Evolutionary conservation across 2,113 vertebrate species (phyloP).

Genomic region (Hassar affinis): DNA sequence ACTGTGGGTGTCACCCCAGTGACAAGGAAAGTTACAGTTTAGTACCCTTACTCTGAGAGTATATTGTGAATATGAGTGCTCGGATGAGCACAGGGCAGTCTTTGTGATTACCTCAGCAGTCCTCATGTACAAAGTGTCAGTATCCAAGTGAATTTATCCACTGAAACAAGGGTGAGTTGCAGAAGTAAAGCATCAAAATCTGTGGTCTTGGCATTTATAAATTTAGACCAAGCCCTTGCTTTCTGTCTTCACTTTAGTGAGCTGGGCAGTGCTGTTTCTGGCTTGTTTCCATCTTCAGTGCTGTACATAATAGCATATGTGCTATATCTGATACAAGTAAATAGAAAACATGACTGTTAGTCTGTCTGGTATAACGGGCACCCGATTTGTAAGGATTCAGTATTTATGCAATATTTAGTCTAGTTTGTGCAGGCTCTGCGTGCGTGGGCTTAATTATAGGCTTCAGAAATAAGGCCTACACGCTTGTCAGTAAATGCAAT

Average conservation of each 20-base stretch:
- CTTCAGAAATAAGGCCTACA: conserved; percentile 25
- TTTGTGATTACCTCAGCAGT: conserved; percentile 6
- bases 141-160: not conserved
- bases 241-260: not conserved
- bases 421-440: conserved; percentile 41
- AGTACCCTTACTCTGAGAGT: not conserved
- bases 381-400: conserved; percentile 29
- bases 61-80: not conserved
- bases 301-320: conserved; percentile 9
- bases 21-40: not conserved
- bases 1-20: not conserved
- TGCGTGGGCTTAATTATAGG: conserved; percentile 39
- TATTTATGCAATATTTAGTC: conserved; percentile 48
- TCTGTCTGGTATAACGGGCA: conserved; percentile 7
- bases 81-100: not conserved
- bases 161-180: not conserved
- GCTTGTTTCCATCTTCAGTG: not conserved
- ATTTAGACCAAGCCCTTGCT: not conserved
- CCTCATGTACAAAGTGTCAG: not conserved
- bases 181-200: not conserved
- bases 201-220: not conserved
- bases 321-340: conserved; percentile 24
- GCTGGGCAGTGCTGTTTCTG: conserved; percentile 4
- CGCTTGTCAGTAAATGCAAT: conserved; percentile 30
- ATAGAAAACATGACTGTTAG: conserved; percentile 26